Conservation (phyloP, 2,888 invertebrate species). For the Apodemia zela region DNA sequence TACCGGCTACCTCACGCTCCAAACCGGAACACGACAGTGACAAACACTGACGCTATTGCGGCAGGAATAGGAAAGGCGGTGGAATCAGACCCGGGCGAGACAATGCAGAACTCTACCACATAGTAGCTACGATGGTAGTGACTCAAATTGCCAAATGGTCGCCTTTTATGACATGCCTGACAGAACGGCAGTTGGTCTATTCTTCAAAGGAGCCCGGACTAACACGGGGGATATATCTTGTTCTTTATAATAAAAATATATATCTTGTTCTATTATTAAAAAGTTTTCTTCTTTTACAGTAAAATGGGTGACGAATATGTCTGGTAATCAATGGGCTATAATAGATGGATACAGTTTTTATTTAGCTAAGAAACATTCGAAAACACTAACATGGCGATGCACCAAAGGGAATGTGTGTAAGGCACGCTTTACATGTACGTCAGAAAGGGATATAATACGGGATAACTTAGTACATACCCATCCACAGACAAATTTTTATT, state of each 20-base stretch:
- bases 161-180: too few species aligned
- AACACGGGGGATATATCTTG: too few species aligned
- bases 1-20: too few species aligned
- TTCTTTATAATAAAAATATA: not conserved
- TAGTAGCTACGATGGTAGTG: too few species aligned
- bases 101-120: too few species aligned
- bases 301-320: conserved; percentile 32
- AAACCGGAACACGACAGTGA: too few species aligned
- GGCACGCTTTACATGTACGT: conserved; percentile 61
- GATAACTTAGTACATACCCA: conserved; percentile 68
- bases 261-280: not conserved
- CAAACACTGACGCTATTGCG: too few species aligned
- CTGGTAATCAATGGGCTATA: conserved; percentile 36
- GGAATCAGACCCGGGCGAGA: too few species aligned
- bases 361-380: conserved; percentile 18
- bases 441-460: conserved; percentile 53
- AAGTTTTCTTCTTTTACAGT: conserved; percentile 31
- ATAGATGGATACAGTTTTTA: conserved; percentile 36
- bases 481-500: conserved; percentile 32
- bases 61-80: too few species aligned
- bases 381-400: conserved; percentile 34
- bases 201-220: too few species aligned
- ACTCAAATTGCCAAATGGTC: too few species aligned
- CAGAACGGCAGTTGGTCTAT: too few species aligned
- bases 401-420: conserved; percentile 59